These are phyloP conservation scores for Linyphia triangularis DNA, from an alignment of 2,888 invertebrate genomes.

Conservation along the genomic window DNA sequence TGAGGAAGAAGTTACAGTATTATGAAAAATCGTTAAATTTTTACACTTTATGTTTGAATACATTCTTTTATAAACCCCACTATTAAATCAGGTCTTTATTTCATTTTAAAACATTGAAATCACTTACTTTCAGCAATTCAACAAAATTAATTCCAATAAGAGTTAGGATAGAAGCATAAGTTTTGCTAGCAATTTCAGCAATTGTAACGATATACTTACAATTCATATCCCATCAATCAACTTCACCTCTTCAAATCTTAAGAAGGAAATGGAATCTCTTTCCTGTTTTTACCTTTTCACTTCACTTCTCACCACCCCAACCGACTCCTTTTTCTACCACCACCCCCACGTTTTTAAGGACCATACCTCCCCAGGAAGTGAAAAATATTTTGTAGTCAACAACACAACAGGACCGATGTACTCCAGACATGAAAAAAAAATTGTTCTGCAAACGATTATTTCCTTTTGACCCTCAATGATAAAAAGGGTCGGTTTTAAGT, in stretches of 20 bases:
- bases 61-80: no score
- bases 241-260: background rate
- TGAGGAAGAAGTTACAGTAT: no score
- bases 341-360: background rate
- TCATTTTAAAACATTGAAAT: no score
- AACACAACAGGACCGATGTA: slow-evolving; percentile 33
- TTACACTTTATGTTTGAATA: no score
- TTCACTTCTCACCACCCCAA: background rate
- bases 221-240: no score
- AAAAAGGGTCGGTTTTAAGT: background rate
- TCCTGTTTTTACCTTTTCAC: slow-evolving; percentile 26
- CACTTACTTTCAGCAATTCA: no score
- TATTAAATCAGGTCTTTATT: no score
- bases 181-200: no score
- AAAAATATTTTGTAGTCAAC: slow-evolving; percentile 30
- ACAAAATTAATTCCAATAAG: no score
- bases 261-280: slow-evolving; percentile 13
- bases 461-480: slow-evolving; percentile 11
- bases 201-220: no score
- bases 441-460: slow-evolving; percentile 12
- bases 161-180: no score
- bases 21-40: no score
- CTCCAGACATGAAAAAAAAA: slow-evolving; percentile 48
- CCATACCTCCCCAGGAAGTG: background rate
- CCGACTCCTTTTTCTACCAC: slow-evolving; percentile 6